Evolutionary conservation across 2,113 vertebrate species (phyloP), one percentile per base, ranked within the genome.

Genomic region (Cepphus grylle): DNA sequence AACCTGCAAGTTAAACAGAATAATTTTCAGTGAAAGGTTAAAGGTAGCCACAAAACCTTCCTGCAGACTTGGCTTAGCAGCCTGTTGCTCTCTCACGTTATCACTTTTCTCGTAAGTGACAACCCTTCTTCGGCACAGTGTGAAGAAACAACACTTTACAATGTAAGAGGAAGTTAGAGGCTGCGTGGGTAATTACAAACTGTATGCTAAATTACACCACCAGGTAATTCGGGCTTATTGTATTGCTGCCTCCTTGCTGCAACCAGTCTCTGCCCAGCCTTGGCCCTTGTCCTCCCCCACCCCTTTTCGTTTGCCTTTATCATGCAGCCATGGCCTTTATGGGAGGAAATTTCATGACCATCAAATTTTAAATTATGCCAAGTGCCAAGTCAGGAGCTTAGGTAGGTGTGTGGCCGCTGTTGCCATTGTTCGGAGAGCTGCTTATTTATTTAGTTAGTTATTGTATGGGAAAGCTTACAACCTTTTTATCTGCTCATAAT

Each of bases 101-200:
- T 93, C 84, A 32, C 32, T 72, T 95, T 94, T 96, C 81, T 58
- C 81, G 36, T 78, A 95, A 95, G 69, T 53, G 82, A 66, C 86
- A 86, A 0, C 36, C 15, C 16, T 86, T 61, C 70, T 93, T 81
- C 49, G 45, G 65, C 13, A 5, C n/a, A 20, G 94, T 72, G 93
- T 93, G 89, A 90, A 87, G 76, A 70, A 97, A 40, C 53, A 38
- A 0, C 49, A 4, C 61, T 76, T 82, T 0, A 1, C 20, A 5
- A 4, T 1, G 23, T 27, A 76, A 86, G 94, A 94, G 97, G 90
- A 97, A 95, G 86, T 96, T 88, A 38, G 69, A 45, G 91, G 49
- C 88, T 45, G 65, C 66, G 45, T 67, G 78, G 94, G 82, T 94
- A 42, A 77, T 96, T 94, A 71, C 95, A 82, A 85, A 82, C 94